phyloP scores from a whole-genome alignment of 2,797 vertebrate species.

The Graptemys geographica region DNA sequence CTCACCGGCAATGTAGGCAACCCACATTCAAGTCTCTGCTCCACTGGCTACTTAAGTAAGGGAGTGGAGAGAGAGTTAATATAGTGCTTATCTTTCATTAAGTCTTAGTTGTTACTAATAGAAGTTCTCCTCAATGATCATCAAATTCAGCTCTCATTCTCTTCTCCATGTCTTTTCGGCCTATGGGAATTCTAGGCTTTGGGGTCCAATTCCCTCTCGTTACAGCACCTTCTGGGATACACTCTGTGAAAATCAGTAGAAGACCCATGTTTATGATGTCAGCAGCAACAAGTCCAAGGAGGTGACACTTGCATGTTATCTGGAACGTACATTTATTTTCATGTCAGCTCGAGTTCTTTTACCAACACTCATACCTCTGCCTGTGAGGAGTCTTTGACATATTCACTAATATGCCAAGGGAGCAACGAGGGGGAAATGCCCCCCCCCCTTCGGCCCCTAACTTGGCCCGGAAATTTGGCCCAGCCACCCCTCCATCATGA shows the following conservation, averaged over 20 bases:
- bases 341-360: neutral
- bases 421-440: neutral
- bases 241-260: neutral
- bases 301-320: neutral
- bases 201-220: neutral
- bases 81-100: neutral
- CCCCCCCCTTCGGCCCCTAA: neutral
- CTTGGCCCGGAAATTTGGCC: neutral
- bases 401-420: neutral
- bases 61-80: neutral
- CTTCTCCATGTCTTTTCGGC: neutral
- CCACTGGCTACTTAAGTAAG: neutral
- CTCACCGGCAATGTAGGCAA: too few species aligned
- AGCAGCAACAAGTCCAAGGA: neutral
- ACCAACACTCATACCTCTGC: neutral
- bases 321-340: conserved; percentile 18
- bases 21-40: too few species aligned
- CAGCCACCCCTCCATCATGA: neutral
- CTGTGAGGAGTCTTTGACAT: conserved; percentile 37
- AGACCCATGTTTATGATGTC: neutral
- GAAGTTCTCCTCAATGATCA: neutral
- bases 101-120: neutral
- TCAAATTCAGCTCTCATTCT: neutral
- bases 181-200: accelerated
- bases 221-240: neutral